These are phyloP conservation scores for Danio jaintianensis DNA, from an alignment of 2,797 vertebrate genomes.

Conservation along the genomic window DNA sequence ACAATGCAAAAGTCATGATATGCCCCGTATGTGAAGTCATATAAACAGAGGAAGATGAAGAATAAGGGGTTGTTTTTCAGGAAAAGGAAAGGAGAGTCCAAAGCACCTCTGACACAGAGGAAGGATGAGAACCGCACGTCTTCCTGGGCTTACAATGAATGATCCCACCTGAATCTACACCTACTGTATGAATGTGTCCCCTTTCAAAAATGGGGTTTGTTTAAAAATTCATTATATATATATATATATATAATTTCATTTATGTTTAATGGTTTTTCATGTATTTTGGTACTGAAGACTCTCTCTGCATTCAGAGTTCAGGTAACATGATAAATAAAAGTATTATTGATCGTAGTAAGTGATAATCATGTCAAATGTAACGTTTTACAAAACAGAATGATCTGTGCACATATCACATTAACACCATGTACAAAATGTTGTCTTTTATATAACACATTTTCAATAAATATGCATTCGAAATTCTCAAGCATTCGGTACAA, in stretches of 20 bases:
- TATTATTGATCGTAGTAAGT: constrained; percentile 34
- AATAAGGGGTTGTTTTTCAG: constrained; percentile 33
- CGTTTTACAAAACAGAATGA: constrained; percentile 32
- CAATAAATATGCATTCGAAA: constrained; percentile 73
- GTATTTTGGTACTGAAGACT: constrained; percentile 50
- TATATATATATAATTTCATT: too few species aligned
- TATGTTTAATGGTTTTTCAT: constrained; percentile 15
- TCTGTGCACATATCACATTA: constrained; percentile 43
- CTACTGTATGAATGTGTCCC: background rate
- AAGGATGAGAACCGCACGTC: constrained; percentile 32
- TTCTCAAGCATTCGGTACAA: constrained; percentile 69
- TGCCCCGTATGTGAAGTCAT: constrained; percentile 29
- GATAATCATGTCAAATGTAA: constrained; percentile 44
- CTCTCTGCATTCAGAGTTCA: constrained; percentile 44
- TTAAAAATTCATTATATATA: constrained; percentile 2
- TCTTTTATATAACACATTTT: constrained; percentile 71
- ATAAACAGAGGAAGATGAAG: constrained; percentile 39
- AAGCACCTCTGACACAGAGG: constrained; percentile 31
- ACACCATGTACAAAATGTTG: constrained; percentile 28
- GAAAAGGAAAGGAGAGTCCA: constrained; percentile 47
- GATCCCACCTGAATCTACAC: constrained; percentile 4
- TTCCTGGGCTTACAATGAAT: background rate
- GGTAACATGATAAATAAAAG: constrained; percentile 30
- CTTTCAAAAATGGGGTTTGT: background rate
- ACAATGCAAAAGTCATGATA: background rate